Percentiles rank a stretch among this genome's conserved stretches.
These are phyloP conservation scores for Xestobium rufovillosum DNA, from an alignment of 2,888 invertebrate species.

Conservation along the genomic window DNA sequence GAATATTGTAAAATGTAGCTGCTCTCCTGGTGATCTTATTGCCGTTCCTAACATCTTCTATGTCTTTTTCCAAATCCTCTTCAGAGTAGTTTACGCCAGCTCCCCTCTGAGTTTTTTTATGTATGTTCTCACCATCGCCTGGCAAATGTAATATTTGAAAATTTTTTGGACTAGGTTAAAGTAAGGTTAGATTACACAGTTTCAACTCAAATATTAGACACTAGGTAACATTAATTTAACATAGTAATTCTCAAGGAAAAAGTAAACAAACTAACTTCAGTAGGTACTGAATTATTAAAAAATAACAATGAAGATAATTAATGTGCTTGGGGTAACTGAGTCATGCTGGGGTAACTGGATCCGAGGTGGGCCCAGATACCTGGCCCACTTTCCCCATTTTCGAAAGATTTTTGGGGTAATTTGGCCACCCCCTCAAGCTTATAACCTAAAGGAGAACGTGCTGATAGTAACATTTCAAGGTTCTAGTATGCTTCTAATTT, in stretches of 20 bases:
- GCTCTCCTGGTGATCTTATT: constrained; percentile 10
- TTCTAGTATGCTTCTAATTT: constrained; percentile 2
- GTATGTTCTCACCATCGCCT: constrained; percentile 12
- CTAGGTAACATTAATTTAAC: not conserved
- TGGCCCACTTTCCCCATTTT: constrained; percentile 3
- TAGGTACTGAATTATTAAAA: constrained; percentile 1
- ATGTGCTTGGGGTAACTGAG: too few species aligned
- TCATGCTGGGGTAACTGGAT: constrained; percentile 4
- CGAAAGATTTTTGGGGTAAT: not conserved
- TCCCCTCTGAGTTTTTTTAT: constrained; percentile 8
- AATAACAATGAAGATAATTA: too few species aligned
- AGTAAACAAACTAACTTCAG: too few species aligned
- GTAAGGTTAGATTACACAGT: too few species aligned
- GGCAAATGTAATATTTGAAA: too few species aligned
- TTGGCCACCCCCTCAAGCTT: constrained; percentile 2
- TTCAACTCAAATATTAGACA: not conserved
- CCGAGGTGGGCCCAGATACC: constrained; percentile 3
- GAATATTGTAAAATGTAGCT: constrained; percentile 13
- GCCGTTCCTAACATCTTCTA: constrained; percentile 11
- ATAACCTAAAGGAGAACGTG: constrained; percentile 1
- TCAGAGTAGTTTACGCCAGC: constrained; percentile 10
- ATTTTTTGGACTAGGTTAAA: too few species aligned
- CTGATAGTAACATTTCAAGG: constrained; percentile 2
- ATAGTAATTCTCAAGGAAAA: not conserved
- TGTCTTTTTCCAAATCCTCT: constrained; percentile 10